phyloP scores from a whole-genome alignment of 2,888 invertebrate genomes.

The Heliconius erato region DNA sequence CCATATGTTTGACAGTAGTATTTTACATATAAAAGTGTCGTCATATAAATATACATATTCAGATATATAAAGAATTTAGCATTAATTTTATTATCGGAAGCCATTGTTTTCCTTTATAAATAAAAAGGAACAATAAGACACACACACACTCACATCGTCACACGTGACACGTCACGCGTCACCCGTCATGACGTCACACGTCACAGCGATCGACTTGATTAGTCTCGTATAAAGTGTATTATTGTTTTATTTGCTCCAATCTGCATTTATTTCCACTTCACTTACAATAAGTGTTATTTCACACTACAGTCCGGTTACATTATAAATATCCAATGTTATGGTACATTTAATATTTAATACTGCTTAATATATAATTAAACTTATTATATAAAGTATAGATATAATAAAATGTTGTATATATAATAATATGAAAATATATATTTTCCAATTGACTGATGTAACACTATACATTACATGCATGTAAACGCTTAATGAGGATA shows the following conservation, averaged over 20 bases:
- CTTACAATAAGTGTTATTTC: neutral
- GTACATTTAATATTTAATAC: neutral
- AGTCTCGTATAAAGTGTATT: slow-evolving; percentile 2
- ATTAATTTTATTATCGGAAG: neutral
- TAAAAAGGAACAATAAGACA: neutral
- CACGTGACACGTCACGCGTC: neutral
- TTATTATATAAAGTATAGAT: neutral
- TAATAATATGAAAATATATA: no score
- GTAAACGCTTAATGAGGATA: no score
- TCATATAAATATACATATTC: no score
- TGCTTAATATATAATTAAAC: neutral
- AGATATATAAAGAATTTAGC: no score
- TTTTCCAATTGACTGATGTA: no score
- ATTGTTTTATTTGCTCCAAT: slow-evolving; percentile 18
- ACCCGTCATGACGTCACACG: neutral
- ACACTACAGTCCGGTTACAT: neutral
- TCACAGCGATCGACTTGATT: slow-evolving; percentile 9
- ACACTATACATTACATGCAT: no score
- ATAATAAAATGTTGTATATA: no score
- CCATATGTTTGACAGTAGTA: no score
- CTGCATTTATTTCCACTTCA: neutral
- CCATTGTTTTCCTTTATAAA: neutral
- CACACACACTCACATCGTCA: neutral
- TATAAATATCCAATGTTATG: slow-evolving; percentile 4
- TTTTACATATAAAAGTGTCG: no score